Percentiles rank a stretch among this genome's conserved stretches.
These are phyloP conservation scores for Operophtera brumata DNA, from an alignment of 2,888 invertebrate species.

Conservation along the genomic window DNA sequence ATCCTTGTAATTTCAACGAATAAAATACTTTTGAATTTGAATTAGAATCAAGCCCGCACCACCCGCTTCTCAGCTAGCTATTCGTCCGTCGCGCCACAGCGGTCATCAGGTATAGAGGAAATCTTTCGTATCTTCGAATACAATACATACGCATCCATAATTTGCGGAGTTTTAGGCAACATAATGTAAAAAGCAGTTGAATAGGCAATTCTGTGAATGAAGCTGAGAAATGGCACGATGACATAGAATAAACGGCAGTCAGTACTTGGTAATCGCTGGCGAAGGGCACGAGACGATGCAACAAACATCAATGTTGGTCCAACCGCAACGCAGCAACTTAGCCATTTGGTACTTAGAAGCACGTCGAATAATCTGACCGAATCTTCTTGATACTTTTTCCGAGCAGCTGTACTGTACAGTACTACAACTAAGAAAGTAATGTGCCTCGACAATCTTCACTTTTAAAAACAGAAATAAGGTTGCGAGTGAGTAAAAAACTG, in stretches of 20 bases:
- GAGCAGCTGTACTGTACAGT: no score
- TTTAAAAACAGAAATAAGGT: no score
- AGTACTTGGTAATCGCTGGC: conserved; percentile 18
- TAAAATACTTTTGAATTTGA: no score
- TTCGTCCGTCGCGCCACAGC: no score
- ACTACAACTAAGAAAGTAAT: no score
- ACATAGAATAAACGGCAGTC: conserved; percentile 14
- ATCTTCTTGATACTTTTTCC: conserved; percentile 13
- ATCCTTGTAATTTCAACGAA: no score
- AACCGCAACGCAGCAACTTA: conserved; percentile 54
- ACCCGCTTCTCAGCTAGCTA: no score
- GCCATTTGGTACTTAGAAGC: conserved; percentile 30
- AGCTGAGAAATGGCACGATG: conserved; percentile 34
- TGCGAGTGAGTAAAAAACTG: no score
- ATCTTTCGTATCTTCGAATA: no score
- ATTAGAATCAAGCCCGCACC: no score
- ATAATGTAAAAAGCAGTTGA: conserved; percentile 30
- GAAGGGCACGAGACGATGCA: conserved; percentile 54
- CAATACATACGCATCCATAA: neutral
- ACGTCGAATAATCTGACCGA: conserved; percentile 29
- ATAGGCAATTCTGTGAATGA: conserved; percentile 33
- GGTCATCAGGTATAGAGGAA: no score
- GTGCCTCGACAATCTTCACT: no score
- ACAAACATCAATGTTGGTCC: conserved; percentile 55
- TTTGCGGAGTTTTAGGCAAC: conserved; percentile 30